Base-by-base conservation (phyloP, 92 coral and sea anemone species). In the Isaurus tuberculatus region DNA sequence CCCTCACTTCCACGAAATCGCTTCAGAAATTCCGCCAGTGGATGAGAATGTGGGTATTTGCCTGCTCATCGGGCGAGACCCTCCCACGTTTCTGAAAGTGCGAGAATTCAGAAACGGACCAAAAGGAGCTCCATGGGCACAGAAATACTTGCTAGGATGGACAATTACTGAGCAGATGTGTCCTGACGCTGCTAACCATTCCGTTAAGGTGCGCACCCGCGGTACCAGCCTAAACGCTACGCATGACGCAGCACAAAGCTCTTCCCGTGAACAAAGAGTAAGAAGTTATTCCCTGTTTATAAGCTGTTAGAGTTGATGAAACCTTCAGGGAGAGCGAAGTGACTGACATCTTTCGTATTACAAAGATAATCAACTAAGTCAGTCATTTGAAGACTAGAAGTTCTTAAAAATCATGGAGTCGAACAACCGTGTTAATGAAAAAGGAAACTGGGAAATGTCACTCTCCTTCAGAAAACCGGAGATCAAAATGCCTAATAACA, bases 21-120 rank as follows among this genome's bases (percentile, higher is more conserved):
- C 88, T 63, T 51, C 67, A 25, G 85, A 91, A 63, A 89, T 88
- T 67, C 92, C 86, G 49, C 88, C 90, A 1, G 27, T 86, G 30
- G 92, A 91, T 28, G 32, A 57, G 23, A 73, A 29, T 2, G 91
- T 88, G 40, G 65, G 79, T 27, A 86, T 89, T 55, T 81, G 84
- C 48, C 70, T 89, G 2, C 87, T 91, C 27, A 65, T 91, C 42
- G 88, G 92, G 57, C 77, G 87, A 79, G 92, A 89, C 51, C 89
- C 92, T 19, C 89, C 92, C 13, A 91, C 86, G 42, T 37, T 88
- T 11, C 75, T 91, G 17, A 84, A 91, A 75, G 94, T 91, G 10
- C 58, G 78, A 28, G 91, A 80, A 30, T 91, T 88, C 70, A 88
- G 72, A 46, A 85, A 91, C 68, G 87, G 91, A 10, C 85, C 91